These are phyloP conservation scores for Ceratosolen fusciceps DNA, from an alignment of 1,140 invertebrate genomes.

Conservation along the genomic window DNA sequence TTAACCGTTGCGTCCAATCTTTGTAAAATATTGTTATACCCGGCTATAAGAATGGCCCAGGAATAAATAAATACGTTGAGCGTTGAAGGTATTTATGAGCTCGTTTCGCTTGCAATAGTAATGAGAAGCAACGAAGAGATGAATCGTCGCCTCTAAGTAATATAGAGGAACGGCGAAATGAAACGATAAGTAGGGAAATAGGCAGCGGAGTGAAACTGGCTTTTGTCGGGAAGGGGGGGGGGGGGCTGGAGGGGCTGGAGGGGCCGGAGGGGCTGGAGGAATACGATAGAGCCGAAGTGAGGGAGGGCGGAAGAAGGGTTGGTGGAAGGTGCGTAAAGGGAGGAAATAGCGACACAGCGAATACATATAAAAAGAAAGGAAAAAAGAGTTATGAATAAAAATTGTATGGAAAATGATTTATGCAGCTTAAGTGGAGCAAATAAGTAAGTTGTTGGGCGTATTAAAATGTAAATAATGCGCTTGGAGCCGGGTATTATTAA, in stretches of 20 bases:
- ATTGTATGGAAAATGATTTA: no score
- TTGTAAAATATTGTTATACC: background rate
- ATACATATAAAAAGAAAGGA: background rate
- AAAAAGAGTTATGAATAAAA: no score
- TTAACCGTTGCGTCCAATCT: background rate
- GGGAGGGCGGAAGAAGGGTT: background rate
- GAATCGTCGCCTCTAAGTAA: conserved; percentile 30
- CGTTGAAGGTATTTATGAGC: conserved; percentile 12
- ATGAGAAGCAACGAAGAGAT: conserved; percentile 31
- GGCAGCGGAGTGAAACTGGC: background rate
- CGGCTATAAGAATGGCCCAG: background rate
- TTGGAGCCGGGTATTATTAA: no score
- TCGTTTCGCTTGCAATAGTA: conserved; percentile 12
- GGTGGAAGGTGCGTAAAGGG: background rate
- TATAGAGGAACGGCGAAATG: conserved; percentile 1
- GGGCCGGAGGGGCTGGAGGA: no score
- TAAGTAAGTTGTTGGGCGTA: no score
- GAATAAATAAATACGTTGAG: conserved; percentile 1
- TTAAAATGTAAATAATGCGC: no score
- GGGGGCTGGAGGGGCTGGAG: background rate
- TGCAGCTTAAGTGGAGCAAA: no score
- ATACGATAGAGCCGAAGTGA: no score
- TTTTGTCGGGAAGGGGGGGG: background rate
- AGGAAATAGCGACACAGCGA: no score
- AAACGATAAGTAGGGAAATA: background rate